phyloP scores from a whole-genome alignment of 2,113 vertebrate species.

The Rhinichthys klamathensis region DNA sequence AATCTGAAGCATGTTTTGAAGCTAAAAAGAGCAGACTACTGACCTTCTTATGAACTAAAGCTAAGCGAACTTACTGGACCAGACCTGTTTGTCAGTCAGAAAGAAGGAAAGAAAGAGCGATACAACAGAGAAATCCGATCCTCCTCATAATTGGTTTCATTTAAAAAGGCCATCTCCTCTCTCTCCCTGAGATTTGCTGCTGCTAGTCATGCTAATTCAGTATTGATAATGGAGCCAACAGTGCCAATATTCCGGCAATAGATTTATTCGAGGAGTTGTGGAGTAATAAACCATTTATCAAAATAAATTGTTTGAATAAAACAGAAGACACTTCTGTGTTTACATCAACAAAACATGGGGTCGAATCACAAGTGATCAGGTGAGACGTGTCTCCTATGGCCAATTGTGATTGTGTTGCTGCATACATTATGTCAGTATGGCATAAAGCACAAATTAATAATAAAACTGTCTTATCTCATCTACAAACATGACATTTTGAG shows the following conservation, averaged over 20 bases:
- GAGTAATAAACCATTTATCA: neutral
- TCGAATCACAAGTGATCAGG: no score
- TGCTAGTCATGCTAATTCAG: conserved; percentile 8
- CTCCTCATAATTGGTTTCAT: conserved; percentile 77
- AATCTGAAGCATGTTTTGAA: conserved; percentile 76
- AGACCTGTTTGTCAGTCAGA: conserved; percentile 41
- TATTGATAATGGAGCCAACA: neutral
- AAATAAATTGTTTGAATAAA: neutral
- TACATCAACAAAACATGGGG: no score
- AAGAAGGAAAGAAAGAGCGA: conserved; percentile 53
- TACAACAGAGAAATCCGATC: conserved; percentile 55
- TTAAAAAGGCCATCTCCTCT: conserved; percentile 60
- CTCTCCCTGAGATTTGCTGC: neutral
- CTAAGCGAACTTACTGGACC: conserved; percentile 23
- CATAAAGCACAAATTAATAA: neutral
- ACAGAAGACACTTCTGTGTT: no score
- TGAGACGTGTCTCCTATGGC: no score
- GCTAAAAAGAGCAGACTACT: conserved; percentile 73
- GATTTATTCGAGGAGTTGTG: neutral
- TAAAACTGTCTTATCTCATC: neutral
- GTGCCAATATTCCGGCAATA: conserved; percentile 9
- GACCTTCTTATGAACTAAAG: conserved; percentile 75
- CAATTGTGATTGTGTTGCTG: no score
- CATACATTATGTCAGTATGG: no score
- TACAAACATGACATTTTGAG: neutral